phyloP scores from a whole-genome alignment of 2,888 invertebrate genomes.

The Drosophila multiciliata region DNA sequence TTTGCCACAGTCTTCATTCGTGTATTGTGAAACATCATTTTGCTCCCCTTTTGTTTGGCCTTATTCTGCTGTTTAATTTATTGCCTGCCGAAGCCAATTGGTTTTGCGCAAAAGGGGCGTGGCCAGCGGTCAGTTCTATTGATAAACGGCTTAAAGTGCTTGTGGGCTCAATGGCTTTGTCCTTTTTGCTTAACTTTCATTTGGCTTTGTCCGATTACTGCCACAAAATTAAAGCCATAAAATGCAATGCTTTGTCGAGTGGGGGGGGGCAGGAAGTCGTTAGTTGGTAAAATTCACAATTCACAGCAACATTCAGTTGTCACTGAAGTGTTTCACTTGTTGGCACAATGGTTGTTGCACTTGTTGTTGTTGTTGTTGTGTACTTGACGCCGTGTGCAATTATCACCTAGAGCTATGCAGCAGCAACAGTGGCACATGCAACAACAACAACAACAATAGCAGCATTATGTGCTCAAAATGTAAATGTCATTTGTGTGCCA shows the following conservation, averaged over 20 bases:
- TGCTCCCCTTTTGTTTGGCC: neutral
- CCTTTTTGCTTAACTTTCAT: slow-evolving; percentile 33
- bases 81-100: slow-evolving; percentile 49
- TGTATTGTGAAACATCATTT: slow-evolving; percentile 3
- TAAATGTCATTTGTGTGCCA: slow-evolving; percentile 73
- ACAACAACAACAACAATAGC: slow-evolving; percentile 36
- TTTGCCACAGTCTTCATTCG: slow-evolving; percentile 18
- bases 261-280: slow-evolving; percentile 62
- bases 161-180: neutral
- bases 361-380: slow-evolving; percentile 29
- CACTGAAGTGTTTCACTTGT: slow-evolving; percentile 46
- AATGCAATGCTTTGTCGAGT: slow-evolving; percentile 39
- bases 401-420: slow-evolving; percentile 59
- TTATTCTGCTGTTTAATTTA: slow-evolving; percentile 46
- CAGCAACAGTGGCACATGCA: slow-evolving; percentile 30
- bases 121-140: slow-evolving; percentile 39
- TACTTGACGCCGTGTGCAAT: slow-evolving; percentile 66
- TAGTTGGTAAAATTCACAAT: slow-evolving; percentile 62
- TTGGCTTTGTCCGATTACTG: slow-evolving; percentile 15
- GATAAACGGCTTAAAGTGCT: slow-evolving; percentile 45
- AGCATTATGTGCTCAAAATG: slow-evolving; percentile 74
- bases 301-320: slow-evolving; percentile 50
- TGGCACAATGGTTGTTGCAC: slow-evolving; percentile 28
- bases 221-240: slow-evolving; percentile 60
- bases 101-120: slow-evolving; percentile 8